Evolutionary conservation across 1,140 invertebrate genomes (phyloP), one percentile per base, ranked within the genome.

Genomic region (Grapholita molesta): DNA sequence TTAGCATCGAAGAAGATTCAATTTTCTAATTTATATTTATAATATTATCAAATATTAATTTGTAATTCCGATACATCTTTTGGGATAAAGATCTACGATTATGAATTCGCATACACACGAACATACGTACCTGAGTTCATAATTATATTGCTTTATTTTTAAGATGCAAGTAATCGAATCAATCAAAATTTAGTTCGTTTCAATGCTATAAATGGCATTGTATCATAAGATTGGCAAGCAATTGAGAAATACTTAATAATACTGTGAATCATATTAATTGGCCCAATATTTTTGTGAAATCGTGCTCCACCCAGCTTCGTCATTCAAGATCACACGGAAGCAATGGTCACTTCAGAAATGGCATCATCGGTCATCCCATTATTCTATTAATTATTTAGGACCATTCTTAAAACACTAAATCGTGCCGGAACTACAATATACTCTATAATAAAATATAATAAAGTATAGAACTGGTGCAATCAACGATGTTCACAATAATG

Each of bases 361-460:
- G 55, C 55, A 61, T 61, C 55, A 61, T 61, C 55, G 55, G 21
- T 30, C 55, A 61, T 61, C 55, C 55, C 32, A 30, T 61, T 61
- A 61, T 61, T 61, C n/a, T 30, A 61, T 28, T 15, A 30, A 61
- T 30, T 61, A 61, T 61, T 61, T 61, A 15, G 25, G 55, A 61
- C 25, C 28, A 32, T 61, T 32, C 52, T 30, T 30, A 7, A 61
- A 28, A 61, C 9, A 28, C 11, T 28, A 32, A 61, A 61, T 61
- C 55, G 55, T 61, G 55, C 55, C 24, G 28, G 24, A 18, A n/a
- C n/a, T 61, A 30, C 18, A 48, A 48, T 38, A 15, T 6, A 15
- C 7, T 3, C 5, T 15, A 38, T 15, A 38, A 38, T 38, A 38
- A 38, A 38, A 38, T 38, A 38, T 38, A 21, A 48, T 48, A 48